Evolutionary conservation across 2,113 vertebrate species (phyloP).

Genomic region (Gnathonemus echidnorhynchus): DNA sequence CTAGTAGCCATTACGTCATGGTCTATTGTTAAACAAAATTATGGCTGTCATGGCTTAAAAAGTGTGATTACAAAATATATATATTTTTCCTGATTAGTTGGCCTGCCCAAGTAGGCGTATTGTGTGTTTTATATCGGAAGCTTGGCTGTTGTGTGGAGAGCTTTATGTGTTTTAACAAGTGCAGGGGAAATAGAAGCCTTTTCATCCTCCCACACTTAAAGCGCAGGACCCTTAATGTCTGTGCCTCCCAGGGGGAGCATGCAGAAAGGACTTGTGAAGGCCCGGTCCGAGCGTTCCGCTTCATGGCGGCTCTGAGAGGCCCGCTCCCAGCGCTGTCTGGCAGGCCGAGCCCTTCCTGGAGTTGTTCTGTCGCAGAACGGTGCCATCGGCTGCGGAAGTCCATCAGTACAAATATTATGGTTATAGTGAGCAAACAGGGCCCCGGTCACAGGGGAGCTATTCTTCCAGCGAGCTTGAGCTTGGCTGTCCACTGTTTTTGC

Average conservation of each 20-base stretch:
- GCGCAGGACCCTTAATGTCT: background rate
- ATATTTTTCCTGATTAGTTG: background rate
- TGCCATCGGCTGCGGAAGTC: background rate
- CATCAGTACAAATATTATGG: background rate
- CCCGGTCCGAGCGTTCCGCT: background rate
- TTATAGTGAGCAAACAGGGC: background rate
- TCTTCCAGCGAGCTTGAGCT: background rate
- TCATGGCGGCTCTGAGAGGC: background rate
- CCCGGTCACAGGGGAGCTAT: background rate
- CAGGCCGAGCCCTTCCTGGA: background rate
- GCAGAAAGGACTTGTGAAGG: background rate
- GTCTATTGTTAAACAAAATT: background rate
- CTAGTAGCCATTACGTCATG: background rate
- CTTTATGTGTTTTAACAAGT: conserved; percentile 4
- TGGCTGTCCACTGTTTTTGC: background rate
- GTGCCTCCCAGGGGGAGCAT: background rate
- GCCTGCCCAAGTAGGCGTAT: background rate
- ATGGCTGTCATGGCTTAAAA: background rate
- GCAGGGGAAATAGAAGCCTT: background rate
- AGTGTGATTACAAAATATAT: background rate
- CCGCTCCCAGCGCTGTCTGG: background rate
- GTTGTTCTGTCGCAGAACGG: background rate
- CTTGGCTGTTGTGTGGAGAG: background rate
- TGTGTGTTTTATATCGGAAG: background rate
- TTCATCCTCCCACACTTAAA: background rate